phyloP scores from a whole-genome alignment of 1,140 invertebrate species.

The Agrilus planipennis region DNA sequence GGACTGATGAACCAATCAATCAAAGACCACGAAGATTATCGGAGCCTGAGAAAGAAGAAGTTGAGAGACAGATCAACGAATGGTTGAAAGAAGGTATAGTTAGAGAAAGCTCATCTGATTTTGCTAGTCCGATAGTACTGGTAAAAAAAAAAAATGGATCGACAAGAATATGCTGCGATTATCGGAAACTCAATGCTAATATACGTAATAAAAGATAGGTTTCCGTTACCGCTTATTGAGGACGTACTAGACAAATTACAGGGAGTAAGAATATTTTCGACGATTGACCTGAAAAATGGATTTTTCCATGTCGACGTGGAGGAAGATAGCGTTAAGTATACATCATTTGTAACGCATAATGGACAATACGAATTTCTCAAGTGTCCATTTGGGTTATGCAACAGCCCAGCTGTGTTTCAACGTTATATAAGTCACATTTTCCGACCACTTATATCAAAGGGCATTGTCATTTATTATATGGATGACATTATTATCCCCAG shows the following conservation, averaged over 20 bases:
- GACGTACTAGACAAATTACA: conserved; percentile 19
- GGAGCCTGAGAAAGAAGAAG: conserved; percentile 1
- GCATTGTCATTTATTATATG: conserved; percentile 17
- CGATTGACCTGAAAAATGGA: conserved; percentile 15
- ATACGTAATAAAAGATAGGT: conserved; percentile 26
- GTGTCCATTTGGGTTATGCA: conserved; percentile 35
- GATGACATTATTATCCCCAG: conserved; percentile 16
- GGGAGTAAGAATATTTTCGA: conserved; percentile 19
- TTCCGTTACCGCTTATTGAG: conserved; percentile 28
- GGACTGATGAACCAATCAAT: conserved; percentile 3
- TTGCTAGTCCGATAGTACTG: conserved; percentile 22
- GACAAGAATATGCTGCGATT: conserved; percentile 29
- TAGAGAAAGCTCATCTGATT: conserved; percentile 18
- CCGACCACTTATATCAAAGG: conserved; percentile 13
- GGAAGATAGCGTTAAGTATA: conserved; percentile 25
- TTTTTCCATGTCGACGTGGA: conserved; percentile 22
- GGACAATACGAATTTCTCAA: conserved; percentile 33
- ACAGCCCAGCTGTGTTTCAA: conserved; percentile 21
- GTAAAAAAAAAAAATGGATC: conserved; percentile 29
- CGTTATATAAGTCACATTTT: conserved; percentile 19
- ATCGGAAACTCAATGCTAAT: conserved; percentile 26
- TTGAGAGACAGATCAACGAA: conserved; percentile 8
- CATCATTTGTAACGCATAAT: conserved; percentile 30
- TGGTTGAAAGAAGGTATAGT: conserved; percentile 13
- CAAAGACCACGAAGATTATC: conserved; percentile 3